Conservation (phyloP, 1,140 invertebrate species). For the Tenebrio molitor region DNA sequence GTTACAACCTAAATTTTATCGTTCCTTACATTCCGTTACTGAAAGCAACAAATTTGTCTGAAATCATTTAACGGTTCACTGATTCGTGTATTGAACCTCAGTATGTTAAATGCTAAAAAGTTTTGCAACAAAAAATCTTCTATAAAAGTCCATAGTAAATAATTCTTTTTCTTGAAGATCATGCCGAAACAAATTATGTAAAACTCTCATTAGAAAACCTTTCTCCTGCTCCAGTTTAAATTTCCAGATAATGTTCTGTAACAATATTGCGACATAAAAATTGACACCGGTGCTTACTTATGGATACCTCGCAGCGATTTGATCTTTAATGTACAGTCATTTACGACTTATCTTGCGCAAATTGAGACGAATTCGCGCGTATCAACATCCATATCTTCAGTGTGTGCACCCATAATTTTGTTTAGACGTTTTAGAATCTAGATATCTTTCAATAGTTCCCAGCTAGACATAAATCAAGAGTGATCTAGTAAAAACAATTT, state of each 20-base stretch:
- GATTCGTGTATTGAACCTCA: background rate
- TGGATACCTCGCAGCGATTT: background rate
- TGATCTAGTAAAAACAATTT: constrained; percentile 22
- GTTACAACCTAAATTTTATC: constrained; percentile 11
- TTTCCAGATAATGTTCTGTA: constrained; percentile 21
- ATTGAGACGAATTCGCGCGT: background rate
- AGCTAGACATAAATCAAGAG: background rate
- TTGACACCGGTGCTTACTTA: constrained; percentile 2
- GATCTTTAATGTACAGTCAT: constrained; percentile 10
- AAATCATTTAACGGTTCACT: constrained; percentile 11
- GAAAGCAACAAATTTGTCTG: constrained; percentile 5
- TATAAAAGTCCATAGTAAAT: background rate
- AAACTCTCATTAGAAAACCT: constrained; percentile 20
- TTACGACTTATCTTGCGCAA: background rate
- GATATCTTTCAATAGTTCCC: constrained; percentile 2
- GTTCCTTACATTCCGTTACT: background rate
- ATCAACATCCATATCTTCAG: background rate
- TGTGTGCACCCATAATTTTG: background rate
- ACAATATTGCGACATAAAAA: constrained; percentile 13
- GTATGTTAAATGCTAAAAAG: background rate
- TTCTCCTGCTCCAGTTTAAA: constrained; percentile 35
- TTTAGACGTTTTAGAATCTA: constrained; percentile 4
- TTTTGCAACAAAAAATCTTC: constrained; percentile 1
- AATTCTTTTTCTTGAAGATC: constrained; percentile 8
- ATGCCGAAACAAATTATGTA: constrained; percentile 14